Evolutionary conservation across 2,797 vertebrate species (phyloP), one percentile per base, ranked within the genome.

Genomic region (Neosilurus hyrtlii): DNA sequence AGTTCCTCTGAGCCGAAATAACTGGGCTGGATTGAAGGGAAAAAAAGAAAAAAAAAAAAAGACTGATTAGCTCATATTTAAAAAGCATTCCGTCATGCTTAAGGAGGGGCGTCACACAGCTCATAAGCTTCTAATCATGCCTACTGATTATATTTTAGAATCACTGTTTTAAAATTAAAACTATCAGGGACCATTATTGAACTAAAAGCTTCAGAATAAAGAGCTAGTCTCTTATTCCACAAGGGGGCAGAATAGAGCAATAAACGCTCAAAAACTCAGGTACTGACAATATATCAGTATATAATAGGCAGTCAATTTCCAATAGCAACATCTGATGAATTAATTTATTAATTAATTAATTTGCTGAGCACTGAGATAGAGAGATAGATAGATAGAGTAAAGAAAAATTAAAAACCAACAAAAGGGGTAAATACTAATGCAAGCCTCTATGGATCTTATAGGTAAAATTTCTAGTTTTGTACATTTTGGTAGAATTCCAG

Each of bases 1-100:
- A 98, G 93, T 86, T 96, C 95, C 57, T 98, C 96, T 0, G 95
- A 95, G 79, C 92, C 92, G 15, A 97, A 97, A 88, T 94, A 96
- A 90, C 96, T 96, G 73, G 96, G 95, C 97, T 98, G 88, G 74
- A 89, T 81, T 63, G 14, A 37, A 86, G 84, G n/a, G n/a, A n/a
- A n/a, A n/a, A 10, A 14, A 14, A 82, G 79, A 22, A 57, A 57
- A 6, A 30, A 30, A 30, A 30, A 62, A 49, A 24, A 8, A 62
- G 3, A 49, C n/a, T 2, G 10, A 61, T 82, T 52, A 82, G 68
- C 22, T 22, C 43, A 22, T 14, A n/a, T 26, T 57, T 49, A 63
- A 20, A 73, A 1, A 72, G 3, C 18, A 63, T 2, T 35, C 9
- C 9, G 20, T 20, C 10, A 35, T 20, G 24, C 52, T 35, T 52